Evolutionary conservation across 2,888 invertebrate species (phyloP), one percentile per base, ranked within the genome.

Genomic region (Orthosia gracilis): DNA sequence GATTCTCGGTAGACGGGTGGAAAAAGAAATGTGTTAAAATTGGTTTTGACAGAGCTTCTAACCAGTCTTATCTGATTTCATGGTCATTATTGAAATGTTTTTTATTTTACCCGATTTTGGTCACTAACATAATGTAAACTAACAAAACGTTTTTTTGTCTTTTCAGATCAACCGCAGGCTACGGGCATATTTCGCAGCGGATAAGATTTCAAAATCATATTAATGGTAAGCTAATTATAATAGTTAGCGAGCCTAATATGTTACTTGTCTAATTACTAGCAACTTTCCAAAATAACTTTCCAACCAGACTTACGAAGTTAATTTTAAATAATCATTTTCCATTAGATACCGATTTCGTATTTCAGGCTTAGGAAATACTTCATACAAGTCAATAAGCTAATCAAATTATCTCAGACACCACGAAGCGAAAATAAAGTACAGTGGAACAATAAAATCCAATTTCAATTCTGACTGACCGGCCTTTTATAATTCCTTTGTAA

Each of bases 191-290:
- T 96, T 95, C 91, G 84, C 91, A 90, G 89, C 91, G 94, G 91
- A 95, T 95, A 94, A 92, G 94, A 90, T 91, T 90, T 85, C 84
- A 94, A 96, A 96, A 95, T 92, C 93, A 94, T 91, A 94, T 96
- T 95, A 93, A 96, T 96, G 96, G 96, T 96, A 90, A 96, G 95
- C 73, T 70, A 70, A 73, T 21, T 58, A 57, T 49, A 67, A 66
- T 58, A 50, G 0, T 26, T n/a, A 75, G 0, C 13, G n/a, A 59
- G 31, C 59, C 64, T 31, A 45, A 79, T 64, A 23, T 59, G 54
- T 59, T 55, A 59, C 57, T 45, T 59, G 68, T 62, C 52, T 57
- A 59, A 82, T 84, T 80, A 84, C 81, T 87, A 89, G 90, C 90
- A 91, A 91, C 90, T 91, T 91, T 92, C 89, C 85, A 82, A 78